Evolutionary conservation across 2,888 invertebrate species (phyloP), one percentile per base, ranked within the genome.

Genomic region (Archips xylosteana): DNA sequence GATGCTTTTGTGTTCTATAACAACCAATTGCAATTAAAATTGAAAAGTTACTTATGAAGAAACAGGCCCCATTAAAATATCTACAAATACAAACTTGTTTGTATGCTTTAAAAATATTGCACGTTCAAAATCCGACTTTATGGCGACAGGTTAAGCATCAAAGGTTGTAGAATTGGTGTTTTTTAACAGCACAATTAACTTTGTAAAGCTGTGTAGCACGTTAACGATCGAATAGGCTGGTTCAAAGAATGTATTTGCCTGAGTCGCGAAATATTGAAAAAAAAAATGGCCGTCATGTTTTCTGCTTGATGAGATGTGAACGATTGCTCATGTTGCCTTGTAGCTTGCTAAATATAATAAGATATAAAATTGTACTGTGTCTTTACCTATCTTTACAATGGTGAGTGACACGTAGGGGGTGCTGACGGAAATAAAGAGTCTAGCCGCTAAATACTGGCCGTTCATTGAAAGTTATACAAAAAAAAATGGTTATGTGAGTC

Each of bases 211-310:
- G 71, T 51, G 59, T 61, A 78, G 77, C 81, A 80, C 78, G 83
- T 87, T 87, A 87, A 87, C 88, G 85, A 86, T 82, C 81, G 87
- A 84, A 80, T 88, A 84, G 84, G 81, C 83, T 80, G 80, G 87
- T 89, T 89, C 89, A 89, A 89, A 89, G 89, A 85, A 87, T 81
- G 80, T 76, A 77, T 74, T 70, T 81, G 78, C 76, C 79, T 80
- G 78, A 79, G 80, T 83, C 81, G 80, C 80, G 80, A 85, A 84
- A 83, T 83, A 80, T 83, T 82, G 85, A 87, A 87, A 87, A 88
- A 88, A 62, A 83, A 76, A 74, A 70, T 72, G 51, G 80, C 77
- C 82, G 77, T 75, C 73, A 71, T 61, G 82, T 88, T 88, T 87
- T 87, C 86, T 74, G 76, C 78, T 78, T 71, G 65, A 67, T 62